Evolutionary conservation across 2,888 invertebrate species (phyloP), one percentile per base, ranked within the genome.

Genomic region (Listrodromus nycthemerus): DNA sequence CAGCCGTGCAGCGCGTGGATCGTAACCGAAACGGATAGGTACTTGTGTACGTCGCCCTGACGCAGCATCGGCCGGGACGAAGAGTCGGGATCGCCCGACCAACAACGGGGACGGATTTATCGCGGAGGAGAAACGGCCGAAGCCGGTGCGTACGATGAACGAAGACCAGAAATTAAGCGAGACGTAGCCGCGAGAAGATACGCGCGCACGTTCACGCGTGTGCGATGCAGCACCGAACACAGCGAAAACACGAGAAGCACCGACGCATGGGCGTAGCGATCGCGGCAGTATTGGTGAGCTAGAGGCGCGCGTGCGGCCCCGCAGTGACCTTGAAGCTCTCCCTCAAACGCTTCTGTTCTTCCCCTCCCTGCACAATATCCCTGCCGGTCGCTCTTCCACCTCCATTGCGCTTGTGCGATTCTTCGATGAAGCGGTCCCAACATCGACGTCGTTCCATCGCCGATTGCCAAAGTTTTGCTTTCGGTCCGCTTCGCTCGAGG

Each of bases 301-400:
- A 58, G 76, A 87, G 80, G 73, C 92, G 93, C 92, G 92, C 91
- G 92, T 92, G 92, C 92, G 92, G 90, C 91, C 89, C 90, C 90
- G 88, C 87, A 87, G 88, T 91, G 92, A 92, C 93, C 92, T 92
- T 92, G 93, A 91, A 90, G 27, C 88, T 79, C 90, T 88, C 88
- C 89, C 79, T 45, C 41, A 13, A 79, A 50, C 75, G 80, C 67
- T 71, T 65, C 71, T 73, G 58, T 80, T 81, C 50, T 74, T 82
- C 83, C 76, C 83, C 84, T 82, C 61, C 70, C 76, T 74, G 66
- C 85, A 83, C 84, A 82, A 82, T 65, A 69, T 61, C 67, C 80
- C 80, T 71, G 66, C 74, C 74, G 3, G 69, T 55, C 65, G 33
- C 50, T 48, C 50, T 73, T 52, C 63, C 21, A 58, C 33, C 73